A percentile compares a stretch with the other conserved stretches of the same genome.
phyloP scores from a whole-genome alignment of 2,888 invertebrate genomes.

The Ypsolopha sequella region DNA sequence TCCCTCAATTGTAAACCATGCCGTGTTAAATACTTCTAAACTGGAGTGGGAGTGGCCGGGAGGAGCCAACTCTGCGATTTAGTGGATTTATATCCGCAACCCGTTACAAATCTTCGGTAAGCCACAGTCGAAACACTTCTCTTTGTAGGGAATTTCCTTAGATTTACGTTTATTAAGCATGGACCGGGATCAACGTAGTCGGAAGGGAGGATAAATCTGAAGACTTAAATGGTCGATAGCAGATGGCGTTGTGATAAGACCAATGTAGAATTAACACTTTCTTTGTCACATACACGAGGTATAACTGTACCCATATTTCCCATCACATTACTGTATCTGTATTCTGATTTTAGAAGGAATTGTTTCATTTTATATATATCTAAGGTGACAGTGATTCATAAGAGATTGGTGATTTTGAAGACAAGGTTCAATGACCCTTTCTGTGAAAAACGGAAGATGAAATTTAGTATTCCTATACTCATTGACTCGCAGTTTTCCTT shows the following conservation, averaged over 20 bases:
- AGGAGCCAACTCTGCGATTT: slow-evolving; percentile 17
- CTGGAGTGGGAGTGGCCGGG: slow-evolving; percentile 17
- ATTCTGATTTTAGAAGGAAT: not conserved
- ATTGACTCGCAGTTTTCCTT: too few species aligned
- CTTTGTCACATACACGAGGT: not conserved
- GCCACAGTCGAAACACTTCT: slow-evolving; percentile 47
- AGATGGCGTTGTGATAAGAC: not conserved
- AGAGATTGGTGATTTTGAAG: too few species aligned
- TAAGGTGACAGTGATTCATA: too few species aligned
- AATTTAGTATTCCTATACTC: too few species aligned
- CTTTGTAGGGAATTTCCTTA: slow-evolving; percentile 16
- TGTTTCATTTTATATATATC: not conserved
- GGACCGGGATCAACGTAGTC: not conserved
- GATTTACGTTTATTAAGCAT: slow-evolving; percentile 52
- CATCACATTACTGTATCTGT: not conserved
- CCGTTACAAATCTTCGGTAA: slow-evolving; percentile 54
- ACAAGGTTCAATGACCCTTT: too few species aligned
- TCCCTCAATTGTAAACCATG: slow-evolving; percentile 12
- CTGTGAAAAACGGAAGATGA: too few species aligned
- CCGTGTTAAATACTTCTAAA: slow-evolving; percentile 18
- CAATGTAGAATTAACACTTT: not conserved
- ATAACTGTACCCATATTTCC: not conserved
- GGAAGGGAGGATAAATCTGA: too few species aligned
- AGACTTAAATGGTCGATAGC: not conserved
- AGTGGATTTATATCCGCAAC: slow-evolving; percentile 25